Evolutionary conservation across 2,797 vertebrate genomes (phyloP).

Genomic region (Sebastes itinus): DNA sequence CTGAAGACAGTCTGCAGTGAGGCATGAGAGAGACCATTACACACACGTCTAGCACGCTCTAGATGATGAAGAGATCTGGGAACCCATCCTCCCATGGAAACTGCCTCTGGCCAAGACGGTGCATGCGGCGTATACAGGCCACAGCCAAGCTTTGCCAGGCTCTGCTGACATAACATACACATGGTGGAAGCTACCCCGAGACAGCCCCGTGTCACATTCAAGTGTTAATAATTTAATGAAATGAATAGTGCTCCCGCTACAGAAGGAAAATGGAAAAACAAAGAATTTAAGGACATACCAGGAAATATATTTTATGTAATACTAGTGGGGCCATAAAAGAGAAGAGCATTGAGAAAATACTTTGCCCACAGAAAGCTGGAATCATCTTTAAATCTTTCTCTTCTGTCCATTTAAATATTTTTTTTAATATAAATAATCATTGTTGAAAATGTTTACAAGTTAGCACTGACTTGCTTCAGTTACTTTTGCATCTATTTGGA

Average conservation of each 20-base stretch:
- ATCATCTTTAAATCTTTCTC: not conserved
- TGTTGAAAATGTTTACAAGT: not conserved
- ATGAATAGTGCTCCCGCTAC: not conserved
- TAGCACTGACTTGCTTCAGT: not conserved
- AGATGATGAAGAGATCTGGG: slow-evolving; percentile 79
- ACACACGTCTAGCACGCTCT: slow-evolving; percentile 66
- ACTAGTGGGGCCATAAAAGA: not conserved
- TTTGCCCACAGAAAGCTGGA: not conserved
- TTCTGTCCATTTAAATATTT: not conserved
- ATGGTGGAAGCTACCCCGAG: not conserved
- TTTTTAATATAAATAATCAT: not conserved
- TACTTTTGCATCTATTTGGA: not conserved
- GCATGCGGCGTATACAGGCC: slow-evolving; percentile 43
- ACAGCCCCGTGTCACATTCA: slow-evolving; percentile 25
- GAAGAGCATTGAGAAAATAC: not conserved
- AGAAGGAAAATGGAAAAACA: slow-evolving; percentile 7
- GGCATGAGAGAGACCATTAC: slow-evolving; percentile 76
- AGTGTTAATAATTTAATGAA: slow-evolving; percentile 39
- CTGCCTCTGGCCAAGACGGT: slow-evolving; percentile 61
- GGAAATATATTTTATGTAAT: not conserved
- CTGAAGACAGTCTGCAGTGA: slow-evolving; percentile 65
- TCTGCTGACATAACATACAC: slow-evolving; percentile 38
- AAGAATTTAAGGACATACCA: not conserved
- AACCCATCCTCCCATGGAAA: slow-evolving; percentile 70
- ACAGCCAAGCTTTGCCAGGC: slow-evolving; percentile 19